phyloP scores from a whole-genome alignment of 2,113 vertebrate species.

The Psittacus erithacus region DNA sequence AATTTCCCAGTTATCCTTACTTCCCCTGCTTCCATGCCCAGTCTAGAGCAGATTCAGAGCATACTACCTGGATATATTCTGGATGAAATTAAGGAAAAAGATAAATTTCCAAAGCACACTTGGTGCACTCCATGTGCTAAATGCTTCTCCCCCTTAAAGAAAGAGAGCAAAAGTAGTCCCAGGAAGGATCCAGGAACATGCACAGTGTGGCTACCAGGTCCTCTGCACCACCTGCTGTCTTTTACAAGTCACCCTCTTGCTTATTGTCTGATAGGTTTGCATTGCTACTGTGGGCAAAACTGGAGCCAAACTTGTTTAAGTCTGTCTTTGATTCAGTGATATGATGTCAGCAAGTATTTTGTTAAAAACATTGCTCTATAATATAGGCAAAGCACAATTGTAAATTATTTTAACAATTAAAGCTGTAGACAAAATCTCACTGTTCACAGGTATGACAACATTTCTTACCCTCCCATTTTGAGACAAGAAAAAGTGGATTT shows the following conservation, averaged over 20 bases:
- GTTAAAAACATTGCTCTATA: neutral
- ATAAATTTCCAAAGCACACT: neutral
- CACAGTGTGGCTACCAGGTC: neutral
- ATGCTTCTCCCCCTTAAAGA: accelerated
- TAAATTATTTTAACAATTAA: neutral
- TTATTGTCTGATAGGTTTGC: neutral
- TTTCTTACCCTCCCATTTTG: neutral
- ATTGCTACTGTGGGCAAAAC: neutral
- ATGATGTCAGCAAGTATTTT: neutral
- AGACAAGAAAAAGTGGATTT: neutral
- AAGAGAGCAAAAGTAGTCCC: neutral
- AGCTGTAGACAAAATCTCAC: neutral
- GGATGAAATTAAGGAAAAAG: neutral
- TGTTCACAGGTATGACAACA: neutral
- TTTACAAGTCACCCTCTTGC: neutral
- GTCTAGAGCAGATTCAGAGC: neutral
- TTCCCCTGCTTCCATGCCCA: neutral
- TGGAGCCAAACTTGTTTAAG: neutral
- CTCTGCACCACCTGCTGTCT: neutral
- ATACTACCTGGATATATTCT: neutral
- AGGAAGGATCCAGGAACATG: neutral
- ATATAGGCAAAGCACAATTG: neutral
- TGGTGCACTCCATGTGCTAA: neutral
- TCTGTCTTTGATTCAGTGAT: neutral
- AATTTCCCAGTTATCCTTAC: neutral